Evolutionary conservation across 2,888 invertebrate genomes (phyloP), one percentile per base, ranked within the genome.

Genomic region (Lysandra coridon): DNA sequence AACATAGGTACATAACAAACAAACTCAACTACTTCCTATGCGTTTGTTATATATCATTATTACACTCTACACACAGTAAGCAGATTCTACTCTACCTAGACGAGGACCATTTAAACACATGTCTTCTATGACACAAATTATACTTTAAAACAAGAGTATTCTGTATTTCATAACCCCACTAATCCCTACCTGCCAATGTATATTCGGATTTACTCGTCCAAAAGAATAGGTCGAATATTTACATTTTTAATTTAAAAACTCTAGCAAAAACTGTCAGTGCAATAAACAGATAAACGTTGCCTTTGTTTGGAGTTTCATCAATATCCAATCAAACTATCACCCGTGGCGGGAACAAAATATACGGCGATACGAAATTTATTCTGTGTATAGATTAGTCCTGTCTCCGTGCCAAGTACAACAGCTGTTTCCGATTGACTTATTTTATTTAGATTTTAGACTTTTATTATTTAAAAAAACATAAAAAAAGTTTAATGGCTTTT

Each of bases 281-380:
- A 76, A 57, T 76, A 76, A 76, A 76, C 76, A 76, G 53, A 76
- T 76, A 76, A 76, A 76, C 14, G 76, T 5, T 33, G 76, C 76
- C 76, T 57, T 76, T 76, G 76, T 76, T 53, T 76, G 76, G 53
- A 53, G 76, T 76, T 76, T 76, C 76, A 76, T 76, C 76, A 57
- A 76, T 76, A 76, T 76, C 76, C 76, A 76, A 76, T 57, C 57
- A 76, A 76, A 76, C 76, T 76, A 76, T 76, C 76, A 76, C 30
- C 17, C 76, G 76, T 53, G 30, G 76, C 57, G 76, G 30, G 57
- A 76, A 57, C 76, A 76, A 76, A 76, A 53, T 76, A 33, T 76
- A 53, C 57, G 57, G 76, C 53, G 49, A 30, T 53, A 33, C 30
- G 37, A 76, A 44, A 76, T 76, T 30, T 53, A 57, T 76, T 57